A percentile compares a stretch with the other conserved stretches of the same genome.
Evolutionary conservation across 2,113 vertebrate species (phyloP).

Genomic region (Miniopterus natalensis): DNA sequence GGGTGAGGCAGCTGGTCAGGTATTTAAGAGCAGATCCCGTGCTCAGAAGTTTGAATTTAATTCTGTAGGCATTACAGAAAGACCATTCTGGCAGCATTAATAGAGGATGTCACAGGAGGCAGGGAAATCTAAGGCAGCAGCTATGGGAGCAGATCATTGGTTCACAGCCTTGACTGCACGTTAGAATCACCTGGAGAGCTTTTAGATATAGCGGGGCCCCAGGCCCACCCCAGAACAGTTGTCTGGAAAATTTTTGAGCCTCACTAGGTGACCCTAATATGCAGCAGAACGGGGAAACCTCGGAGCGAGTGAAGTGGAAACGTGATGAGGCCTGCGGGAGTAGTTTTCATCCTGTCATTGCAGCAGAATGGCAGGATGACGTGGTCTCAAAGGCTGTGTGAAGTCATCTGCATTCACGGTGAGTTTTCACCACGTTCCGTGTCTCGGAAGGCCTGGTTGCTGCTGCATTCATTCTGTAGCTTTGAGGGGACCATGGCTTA

Average conservation of each 20-base stretch:
- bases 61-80: background rate
- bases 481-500: background rate
- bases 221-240: background rate
- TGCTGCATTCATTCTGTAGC: background rate
- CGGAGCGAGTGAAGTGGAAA: background rate
- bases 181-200: background rate
- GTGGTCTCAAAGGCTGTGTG: conserved; percentile 44
- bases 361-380: conserved; percentile 59
- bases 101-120: background rate
- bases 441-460: background rate
- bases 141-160: background rate
- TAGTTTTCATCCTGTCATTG: conserved; percentile 53
- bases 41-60: background rate
- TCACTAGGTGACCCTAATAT: background rate
- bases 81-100: background rate
- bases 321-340: background rate
- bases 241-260: background rate
- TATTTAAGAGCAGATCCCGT: background rate
- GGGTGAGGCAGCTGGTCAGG: background rate
- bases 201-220: background rate
- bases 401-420: conserved; percentile 37
- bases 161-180: background rate
- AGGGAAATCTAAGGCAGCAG: background rate
- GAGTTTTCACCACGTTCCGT: background rate
- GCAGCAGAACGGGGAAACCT: background rate